phyloP scores from a whole-genome alignment of 2,113 vertebrate species.

The Pristiophorus japonicus region DNA sequence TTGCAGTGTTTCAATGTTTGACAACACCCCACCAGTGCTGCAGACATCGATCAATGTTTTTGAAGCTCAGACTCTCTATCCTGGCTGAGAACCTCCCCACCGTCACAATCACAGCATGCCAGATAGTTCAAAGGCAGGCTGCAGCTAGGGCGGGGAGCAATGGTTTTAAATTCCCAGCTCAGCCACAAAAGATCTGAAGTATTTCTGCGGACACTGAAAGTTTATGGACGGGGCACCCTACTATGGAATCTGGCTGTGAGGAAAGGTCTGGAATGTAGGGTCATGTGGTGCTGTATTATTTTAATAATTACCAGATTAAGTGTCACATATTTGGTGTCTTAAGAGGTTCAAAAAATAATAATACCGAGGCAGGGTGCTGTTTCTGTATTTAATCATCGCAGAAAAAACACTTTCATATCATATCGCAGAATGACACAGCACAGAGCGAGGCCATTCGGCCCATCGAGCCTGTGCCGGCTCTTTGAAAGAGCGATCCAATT shows the following conservation, averaged over 20 bases:
- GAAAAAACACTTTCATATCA: not conserved
- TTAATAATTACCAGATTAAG: not conserved
- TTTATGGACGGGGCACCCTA: not conserved
- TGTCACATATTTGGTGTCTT: not conserved
- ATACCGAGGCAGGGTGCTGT: not conserved
- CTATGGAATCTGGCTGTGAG: not conserved
- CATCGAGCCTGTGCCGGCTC: not conserved
- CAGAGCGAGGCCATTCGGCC: not conserved
- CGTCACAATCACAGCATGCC: not conserved
- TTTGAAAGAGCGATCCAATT: not conserved
- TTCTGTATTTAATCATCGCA: not conserved
- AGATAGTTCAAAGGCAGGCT: not conserved
- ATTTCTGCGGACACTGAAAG: not conserved
- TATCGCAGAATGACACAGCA: not conserved
- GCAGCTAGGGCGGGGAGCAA: not conserved
- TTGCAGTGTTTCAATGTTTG: not conserved
- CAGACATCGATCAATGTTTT: not conserved
- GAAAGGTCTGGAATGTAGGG: not conserved
- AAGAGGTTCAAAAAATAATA: not conserved
- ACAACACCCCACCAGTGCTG: not conserved
- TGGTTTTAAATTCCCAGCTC: not conserved
- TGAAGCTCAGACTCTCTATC: not conserved
- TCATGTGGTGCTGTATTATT: not conserved
- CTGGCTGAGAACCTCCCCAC: not conserved
- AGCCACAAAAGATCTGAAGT: not conserved